Conservation (phyloP, 2,113 vertebrate genomes). For the Chlamydotis undulata region DNA sequence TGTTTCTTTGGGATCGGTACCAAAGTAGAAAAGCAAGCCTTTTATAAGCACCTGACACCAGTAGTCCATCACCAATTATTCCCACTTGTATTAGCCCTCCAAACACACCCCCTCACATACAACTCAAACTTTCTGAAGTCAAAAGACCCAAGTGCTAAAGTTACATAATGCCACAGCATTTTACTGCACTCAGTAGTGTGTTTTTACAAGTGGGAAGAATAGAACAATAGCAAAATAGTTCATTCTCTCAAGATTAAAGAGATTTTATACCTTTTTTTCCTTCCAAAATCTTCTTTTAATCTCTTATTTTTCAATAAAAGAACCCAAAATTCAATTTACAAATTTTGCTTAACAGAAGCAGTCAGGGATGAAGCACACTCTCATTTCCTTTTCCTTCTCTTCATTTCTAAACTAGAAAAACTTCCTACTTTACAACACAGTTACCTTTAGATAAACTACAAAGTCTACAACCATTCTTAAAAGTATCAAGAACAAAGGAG, state of each 20-base stretch:
- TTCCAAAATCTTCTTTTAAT: not conserved
- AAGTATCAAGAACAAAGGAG: not conserved
- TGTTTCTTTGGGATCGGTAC: not conserved
- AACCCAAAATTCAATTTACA: not conserved
- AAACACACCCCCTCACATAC: not conserved
- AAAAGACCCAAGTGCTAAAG: not conserved
- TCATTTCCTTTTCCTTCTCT: not conserved
- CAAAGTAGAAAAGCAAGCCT: not conserved
- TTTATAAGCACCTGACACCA: not conserved
- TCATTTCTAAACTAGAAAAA: not conserved
- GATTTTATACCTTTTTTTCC: not conserved
- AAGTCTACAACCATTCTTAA: not conserved
- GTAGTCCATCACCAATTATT: accelerated
- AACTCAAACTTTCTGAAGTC: not conserved
- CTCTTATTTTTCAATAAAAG: not conserved
- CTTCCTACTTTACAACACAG: not conserved
- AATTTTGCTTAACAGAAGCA: not conserved
- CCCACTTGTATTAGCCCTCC: not conserved
- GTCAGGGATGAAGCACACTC: not conserved
- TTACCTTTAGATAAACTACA: not conserved
- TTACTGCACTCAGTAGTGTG: not conserved
- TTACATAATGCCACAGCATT: not conserved
- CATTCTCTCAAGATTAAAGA: not conserved
- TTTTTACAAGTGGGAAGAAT: not conserved
- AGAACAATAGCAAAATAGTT: not conserved